These are phyloP conservation scores for Aix galericulata DNA, from an alignment of 2,113 vertebrate species.

Conservation along the genomic window DNA sequence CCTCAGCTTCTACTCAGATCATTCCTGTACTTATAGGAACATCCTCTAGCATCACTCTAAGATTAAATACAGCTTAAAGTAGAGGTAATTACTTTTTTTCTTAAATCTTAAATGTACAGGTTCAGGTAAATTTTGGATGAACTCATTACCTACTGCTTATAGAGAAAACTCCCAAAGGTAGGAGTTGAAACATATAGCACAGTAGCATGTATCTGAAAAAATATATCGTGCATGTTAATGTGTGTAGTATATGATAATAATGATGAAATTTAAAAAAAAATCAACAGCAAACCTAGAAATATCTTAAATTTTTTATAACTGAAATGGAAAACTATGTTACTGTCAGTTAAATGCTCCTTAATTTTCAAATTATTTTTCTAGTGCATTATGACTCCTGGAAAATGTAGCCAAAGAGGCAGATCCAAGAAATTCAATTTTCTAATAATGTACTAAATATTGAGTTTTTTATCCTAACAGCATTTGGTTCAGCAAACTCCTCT, in stretches of 20 bases:
- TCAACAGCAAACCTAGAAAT: not conserved
- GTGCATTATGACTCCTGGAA: not conserved
- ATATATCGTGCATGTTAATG: not conserved
- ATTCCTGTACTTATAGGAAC: not conserved
- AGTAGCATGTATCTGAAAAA: not conserved
- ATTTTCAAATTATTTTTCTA: conserved; percentile 43
- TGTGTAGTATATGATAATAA: not conserved
- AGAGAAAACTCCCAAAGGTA: not conserved
- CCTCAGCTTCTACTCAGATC: not conserved
- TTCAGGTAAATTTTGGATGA: not conserved
- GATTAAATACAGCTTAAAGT: not conserved
- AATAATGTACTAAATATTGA: not conserved
- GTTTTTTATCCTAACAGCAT: not conserved
- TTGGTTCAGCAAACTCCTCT: not conserved
- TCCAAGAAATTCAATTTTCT: conserved; percentile 16
- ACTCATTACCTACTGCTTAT: not conserved
- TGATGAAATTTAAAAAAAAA: not conserved
- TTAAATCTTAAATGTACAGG: not conserved
- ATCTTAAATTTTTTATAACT: not conserved
- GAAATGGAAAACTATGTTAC: not conserved
- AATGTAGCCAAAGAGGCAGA: not conserved
- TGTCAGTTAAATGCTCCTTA: not conserved
- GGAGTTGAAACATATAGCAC: not conserved
- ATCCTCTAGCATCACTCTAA: not conserved
- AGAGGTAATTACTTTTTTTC: not conserved